phyloP scores from a whole-genome alignment of 2,113 vertebrate genomes.

The Vanacampus margaritifer region DNA sequence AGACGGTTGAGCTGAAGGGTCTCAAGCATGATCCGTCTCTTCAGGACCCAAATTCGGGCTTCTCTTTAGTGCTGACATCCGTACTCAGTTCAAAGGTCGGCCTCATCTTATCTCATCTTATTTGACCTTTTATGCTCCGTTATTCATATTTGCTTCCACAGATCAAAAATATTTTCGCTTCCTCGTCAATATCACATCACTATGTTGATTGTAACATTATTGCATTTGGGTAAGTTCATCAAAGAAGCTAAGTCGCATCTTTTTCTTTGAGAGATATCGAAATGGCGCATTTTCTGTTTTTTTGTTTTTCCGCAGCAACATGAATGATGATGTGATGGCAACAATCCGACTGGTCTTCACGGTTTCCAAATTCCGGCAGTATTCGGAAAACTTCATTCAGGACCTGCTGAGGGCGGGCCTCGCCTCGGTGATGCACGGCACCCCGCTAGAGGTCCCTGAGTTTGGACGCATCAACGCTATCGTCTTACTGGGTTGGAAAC shows the following conservation, averaged over 20 bases:
- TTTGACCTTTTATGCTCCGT: not conserved
- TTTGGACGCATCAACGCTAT: slow-evolving; percentile 80
- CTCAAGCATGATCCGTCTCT: slow-evolving; percentile 75
- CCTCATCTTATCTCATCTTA: too few relatives aligned
- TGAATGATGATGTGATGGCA: slow-evolving; percentile 76
- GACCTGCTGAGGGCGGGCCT: slow-evolving; percentile 76
- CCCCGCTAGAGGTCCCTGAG: slow-evolving; percentile 69
- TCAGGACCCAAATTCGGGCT: slow-evolving; percentile 70
- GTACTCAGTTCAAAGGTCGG: slow-evolving; percentile 77
- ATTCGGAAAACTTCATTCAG: slow-evolving; percentile 72
- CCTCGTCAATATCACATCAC: slow-evolving; percentile 75
- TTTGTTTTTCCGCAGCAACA: slow-evolving; percentile 62
- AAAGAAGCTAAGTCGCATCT: not conserved
- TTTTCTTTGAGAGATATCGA: not conserved
- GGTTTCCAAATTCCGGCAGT: slow-evolving; percentile 58
- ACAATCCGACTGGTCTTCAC: slow-evolving; percentile 78
- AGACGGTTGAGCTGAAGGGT: slow-evolving; percentile 79
- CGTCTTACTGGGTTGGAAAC: slow-evolving; percentile 73
- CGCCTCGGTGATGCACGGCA: slow-evolving; percentile 55
- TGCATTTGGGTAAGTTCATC: slow-evolving; percentile 80
- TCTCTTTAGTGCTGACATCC: slow-evolving; percentile 72
- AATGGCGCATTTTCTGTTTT: not conserved
- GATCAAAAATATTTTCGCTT: slow-evolving; percentile 78
- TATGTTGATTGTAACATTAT: slow-evolving; percentile 79
- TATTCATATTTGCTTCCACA: slow-evolving; percentile 49